Percentiles rank a stretch among this genome's conserved stretches.
phyloP scores from a whole-genome alignment of 2,888 invertebrate genomes.

The Axea sp. region DNA sequence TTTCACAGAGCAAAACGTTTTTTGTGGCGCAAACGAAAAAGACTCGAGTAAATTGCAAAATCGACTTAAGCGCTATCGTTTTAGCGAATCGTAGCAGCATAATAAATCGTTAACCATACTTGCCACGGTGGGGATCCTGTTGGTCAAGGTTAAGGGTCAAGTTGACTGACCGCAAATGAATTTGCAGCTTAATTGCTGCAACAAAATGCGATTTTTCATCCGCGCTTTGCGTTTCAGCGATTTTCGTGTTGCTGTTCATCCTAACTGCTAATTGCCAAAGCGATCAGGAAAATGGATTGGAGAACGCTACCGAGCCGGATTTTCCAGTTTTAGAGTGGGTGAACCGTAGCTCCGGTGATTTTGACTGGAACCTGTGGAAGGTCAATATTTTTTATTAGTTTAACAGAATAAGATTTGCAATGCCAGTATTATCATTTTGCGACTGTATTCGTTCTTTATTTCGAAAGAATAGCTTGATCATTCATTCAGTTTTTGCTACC shows the following conservation, averaged over 20 bases:
- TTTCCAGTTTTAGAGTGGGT: constrained; percentile 32
- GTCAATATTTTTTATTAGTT: constrained; percentile 60
- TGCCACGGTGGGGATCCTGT: constrained; percentile 52
- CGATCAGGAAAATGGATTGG: background rate
- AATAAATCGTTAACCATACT: constrained; percentile 52
- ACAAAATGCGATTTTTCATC: constrained; percentile 34
- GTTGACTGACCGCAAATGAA: constrained; percentile 61
- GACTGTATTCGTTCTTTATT: too few relatives aligned
- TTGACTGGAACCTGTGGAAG: constrained; percentile 74
- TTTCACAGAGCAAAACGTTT: too few relatives aligned
- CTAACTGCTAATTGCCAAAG: background rate
- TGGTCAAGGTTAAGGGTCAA: constrained; percentile 62
- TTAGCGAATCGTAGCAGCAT: constrained; percentile 44
- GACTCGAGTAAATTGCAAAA: constrained; percentile 10
- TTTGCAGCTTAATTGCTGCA: constrained; percentile 58
- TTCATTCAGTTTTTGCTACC: too few relatives aligned
- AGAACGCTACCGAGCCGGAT: constrained; percentile 1
- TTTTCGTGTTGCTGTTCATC: constrained; percentile 13
- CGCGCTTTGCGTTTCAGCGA: constrained; percentile 27
- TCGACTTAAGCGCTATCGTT: constrained; percentile 35
- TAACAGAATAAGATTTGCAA: too few relatives aligned
- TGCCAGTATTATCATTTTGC: too few relatives aligned
- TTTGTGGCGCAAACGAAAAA: background rate
- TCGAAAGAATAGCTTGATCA: too few relatives aligned
- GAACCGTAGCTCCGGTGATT: constrained; percentile 67